phyloP scores from a whole-genome alignment of 2,797 vertebrate genomes.

The Hirundo rustica region DNA sequence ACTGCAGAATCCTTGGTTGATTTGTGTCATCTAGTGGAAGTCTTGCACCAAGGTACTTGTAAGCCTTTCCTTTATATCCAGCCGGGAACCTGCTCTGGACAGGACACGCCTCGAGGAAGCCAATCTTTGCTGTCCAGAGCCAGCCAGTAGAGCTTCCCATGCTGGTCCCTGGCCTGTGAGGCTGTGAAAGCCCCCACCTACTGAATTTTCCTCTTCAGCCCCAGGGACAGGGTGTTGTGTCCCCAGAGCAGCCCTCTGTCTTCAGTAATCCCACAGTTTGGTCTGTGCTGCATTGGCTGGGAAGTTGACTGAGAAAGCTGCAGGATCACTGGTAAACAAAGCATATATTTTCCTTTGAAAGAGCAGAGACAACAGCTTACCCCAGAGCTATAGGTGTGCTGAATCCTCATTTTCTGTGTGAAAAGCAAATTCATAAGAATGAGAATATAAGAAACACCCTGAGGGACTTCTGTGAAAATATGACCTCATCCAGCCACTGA shows the following conservation, averaged over 20 bases:
- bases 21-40: background rate
- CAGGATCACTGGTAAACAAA: background rate
- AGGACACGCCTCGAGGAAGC: background rate
- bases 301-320: background rate
- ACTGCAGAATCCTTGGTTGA: background rate
- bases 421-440: background rate
- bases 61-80: background rate
- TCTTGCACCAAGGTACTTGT: background rate
- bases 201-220: background rate
- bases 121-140: background rate
- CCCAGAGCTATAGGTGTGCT: background rate
- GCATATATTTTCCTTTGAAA: background rate
- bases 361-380: background rate
- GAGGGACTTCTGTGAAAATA: background rate
- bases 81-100: background rate
- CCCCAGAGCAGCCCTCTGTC: background rate
- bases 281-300: background rate
- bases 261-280: background rate
- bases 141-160: background rate
- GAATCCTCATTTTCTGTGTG: background rate
- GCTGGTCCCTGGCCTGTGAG: background rate
- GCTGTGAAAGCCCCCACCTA: background rate
- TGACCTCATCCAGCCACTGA: background rate
- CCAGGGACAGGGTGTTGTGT: background rate
- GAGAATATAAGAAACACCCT: background rate